These are phyloP conservation scores for Sphenopsis melanotis DNA, from an alignment of 2,797 vertebrate species.

Conservation along the genomic window DNA sequence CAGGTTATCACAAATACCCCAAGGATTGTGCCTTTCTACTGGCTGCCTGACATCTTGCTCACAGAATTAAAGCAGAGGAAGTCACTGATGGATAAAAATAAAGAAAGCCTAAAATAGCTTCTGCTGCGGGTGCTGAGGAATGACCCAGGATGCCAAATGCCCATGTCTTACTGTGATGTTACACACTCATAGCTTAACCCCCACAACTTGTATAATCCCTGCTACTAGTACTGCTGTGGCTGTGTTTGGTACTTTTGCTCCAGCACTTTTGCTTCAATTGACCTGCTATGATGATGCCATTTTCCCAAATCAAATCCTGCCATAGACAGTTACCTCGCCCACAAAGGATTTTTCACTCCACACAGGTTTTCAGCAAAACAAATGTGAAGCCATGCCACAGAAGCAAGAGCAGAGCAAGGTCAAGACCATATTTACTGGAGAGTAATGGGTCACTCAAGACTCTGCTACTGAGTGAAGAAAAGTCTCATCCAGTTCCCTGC, in stretches of 20 bases:
- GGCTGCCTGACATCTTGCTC: background rate
- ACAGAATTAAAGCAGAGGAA: background rate
- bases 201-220: background rate
- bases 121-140: background rate
- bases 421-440: background rate
- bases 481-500: background rate
- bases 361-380: background rate
- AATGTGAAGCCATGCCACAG: background rate
- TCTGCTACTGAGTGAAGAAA: background rate
- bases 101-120: background rate
- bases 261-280: background rate
- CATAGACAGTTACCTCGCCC: background rate
- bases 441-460: background rate
- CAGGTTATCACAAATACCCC: background rate
- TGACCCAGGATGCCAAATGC: background rate
- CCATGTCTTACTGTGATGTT: rapidly evolving
- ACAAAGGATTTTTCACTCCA: background rate
- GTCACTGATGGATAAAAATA: background rate
- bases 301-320: background rate
- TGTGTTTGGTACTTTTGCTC: background rate
- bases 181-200: background rate
- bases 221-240: background rate
- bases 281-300: background rate
- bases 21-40: background rate
- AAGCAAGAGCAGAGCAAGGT: background rate